Conservation (phyloP, 1,140 invertebrate species). For the Manduca sexta region DNA sequence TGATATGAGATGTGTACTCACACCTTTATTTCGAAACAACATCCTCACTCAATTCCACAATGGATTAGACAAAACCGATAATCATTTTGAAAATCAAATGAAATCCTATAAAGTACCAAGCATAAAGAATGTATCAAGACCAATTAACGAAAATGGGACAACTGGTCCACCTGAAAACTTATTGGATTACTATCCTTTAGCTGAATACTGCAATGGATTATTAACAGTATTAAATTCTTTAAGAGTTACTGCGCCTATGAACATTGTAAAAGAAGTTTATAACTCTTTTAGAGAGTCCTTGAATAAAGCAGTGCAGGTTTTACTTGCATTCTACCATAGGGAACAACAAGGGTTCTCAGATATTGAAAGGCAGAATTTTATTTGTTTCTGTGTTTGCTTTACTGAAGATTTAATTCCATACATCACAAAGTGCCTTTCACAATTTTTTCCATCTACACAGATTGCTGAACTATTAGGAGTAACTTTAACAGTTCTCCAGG, state of each 20-base stretch:
- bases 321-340: conserved; percentile 83
- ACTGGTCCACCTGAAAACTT: conserved; percentile 84
- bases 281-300: conserved; percentile 81
- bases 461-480: conserved; percentile 84
- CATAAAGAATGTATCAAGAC: conserved; percentile 75
- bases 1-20: conserved; percentile 90
- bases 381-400: conserved; percentile 84
- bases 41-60: conserved; percentile 77
- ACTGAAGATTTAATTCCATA: conserved; percentile 89
- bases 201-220: conserved; percentile 92
- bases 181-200: conserved; percentile 91
- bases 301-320: conserved; percentile 77
- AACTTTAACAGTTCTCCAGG: conserved; percentile 82
- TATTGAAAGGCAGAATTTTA: conserved; percentile 85
- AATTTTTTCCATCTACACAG: conserved; percentile 84
- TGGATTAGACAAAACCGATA: conserved; percentile 75
- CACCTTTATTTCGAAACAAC: conserved; percentile 87
- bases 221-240: conserved; percentile 87
- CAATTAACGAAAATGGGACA: conserved; percentile 66
- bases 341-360: conserved; percentile 86
- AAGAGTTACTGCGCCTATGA: conserved; percentile 85
- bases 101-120: conserved; percentile 81
- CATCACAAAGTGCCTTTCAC: conserved; percentile 87
- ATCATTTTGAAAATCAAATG: conserved; percentile 82
- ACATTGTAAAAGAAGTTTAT: conserved; percentile 83